Base-by-base conservation (phyloP, 2,797 vertebrate species). In the Podargus strigoides region DNA sequence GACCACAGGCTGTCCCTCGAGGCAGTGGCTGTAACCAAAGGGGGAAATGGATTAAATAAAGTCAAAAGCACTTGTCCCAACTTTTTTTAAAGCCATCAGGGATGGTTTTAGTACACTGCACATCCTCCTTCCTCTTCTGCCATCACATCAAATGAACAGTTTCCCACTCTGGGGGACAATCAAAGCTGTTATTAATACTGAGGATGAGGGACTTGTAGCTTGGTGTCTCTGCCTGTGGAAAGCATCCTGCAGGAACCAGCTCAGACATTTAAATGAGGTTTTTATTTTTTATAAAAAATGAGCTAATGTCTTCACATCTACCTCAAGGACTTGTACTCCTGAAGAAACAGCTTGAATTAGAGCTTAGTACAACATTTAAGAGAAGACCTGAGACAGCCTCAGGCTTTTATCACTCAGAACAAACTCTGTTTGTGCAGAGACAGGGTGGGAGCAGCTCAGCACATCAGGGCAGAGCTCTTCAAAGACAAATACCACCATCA, bases 381-480 rank as follows among this genome's bases (percentile, higher is more conserved):
- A 23, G 34, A 10, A 44, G 28, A 37, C 11, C 58, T 2, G 52
- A 69, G 80, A 22, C 74, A 69, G 63, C 63, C 58, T 69, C 50
- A 17, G 72, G 72, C 47, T 83, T 73, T 60, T 39, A 42, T 27
- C 72, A 67, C 46, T 27, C 32, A 5, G 70, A 72, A 60, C 77
- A 76, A 77, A 59, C 46, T 7, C 52, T 16, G 37, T 17, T 63
- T 52, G 14, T 3, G 0, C n/a, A n/a, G 30, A 22, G 49, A 7
- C 2, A 0, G 44, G 2, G 44, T 27, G 5, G 2, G 63, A 3
- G 30, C 56, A 15, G 34, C 70, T n/a, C 32, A 20, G 67, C n/a
- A 37, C 73, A 70, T 17, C 14, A 4, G 67, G 67, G 22, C 42
- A 34, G 37, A 10, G 7, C 27, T 12, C 73, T 50, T 14, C 5